Percentiles rank a stretch among this genome's conserved stretches.
phyloP scores from a whole-genome alignment of 2,888 invertebrate genomes.

The Helicoverpa assulta region DNA sequence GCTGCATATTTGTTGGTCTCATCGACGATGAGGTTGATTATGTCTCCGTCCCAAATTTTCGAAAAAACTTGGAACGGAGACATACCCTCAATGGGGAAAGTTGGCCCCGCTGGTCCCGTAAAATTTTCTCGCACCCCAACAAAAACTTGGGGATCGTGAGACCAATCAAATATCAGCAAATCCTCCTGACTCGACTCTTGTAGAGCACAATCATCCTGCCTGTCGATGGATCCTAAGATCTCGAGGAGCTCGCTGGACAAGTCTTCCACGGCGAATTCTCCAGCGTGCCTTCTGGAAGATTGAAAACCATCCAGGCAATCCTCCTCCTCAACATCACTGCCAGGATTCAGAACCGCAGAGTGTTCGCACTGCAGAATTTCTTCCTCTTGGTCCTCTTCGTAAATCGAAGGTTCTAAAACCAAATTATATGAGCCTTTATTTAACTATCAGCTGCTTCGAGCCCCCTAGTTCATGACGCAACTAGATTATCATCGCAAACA shows the following conservation, averaged over 20 bases:
- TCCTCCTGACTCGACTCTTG: neutral
- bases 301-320: neutral
- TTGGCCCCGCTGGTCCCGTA: conserved; percentile 3
- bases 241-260: conserved; percentile 5
- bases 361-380: conserved; percentile 1
- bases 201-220: conserved; percentile 5
- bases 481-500: neutral
- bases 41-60: conserved; percentile 9
- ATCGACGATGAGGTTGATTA: neutral
- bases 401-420: conserved; percentile 2
- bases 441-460: neutral
- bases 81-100: neutral
- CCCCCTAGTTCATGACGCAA: neutral
- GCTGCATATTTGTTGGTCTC: conserved; percentile 10
- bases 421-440: conserved; percentile 1
- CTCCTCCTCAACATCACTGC: conserved; percentile 12
- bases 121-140: conserved; percentile 1
- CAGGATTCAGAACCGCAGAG: conserved; percentile 4
- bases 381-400: neutral
- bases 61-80: conserved; percentile 1
- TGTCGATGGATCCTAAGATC: neutral
- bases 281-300: conserved; percentile 6
- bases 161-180: conserved; percentile 9
- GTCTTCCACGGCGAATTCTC: neutral
- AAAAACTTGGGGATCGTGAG: conserved; percentile 8